These are phyloP conservation scores for Erythrolamprus reginae DNA, from an alignment of 2,113 vertebrate genomes.

Conservation along the genomic window DNA sequence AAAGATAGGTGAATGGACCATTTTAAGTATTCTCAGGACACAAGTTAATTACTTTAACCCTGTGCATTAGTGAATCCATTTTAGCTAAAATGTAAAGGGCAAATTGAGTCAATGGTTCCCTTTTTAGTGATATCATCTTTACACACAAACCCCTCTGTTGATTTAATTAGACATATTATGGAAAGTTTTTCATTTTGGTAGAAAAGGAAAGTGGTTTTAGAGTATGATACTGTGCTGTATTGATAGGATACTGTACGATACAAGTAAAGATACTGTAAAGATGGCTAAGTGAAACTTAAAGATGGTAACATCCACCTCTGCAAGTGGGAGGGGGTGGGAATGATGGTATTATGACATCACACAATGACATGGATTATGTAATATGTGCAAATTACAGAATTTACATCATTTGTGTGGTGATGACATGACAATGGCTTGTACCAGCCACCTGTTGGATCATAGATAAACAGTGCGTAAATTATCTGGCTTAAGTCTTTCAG, in stretches of 20 bases:
- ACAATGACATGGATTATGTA: not conserved
- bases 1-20: not conserved
- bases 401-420: not conserved
- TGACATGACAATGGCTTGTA: not conserved
- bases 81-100: not conserved
- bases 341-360: not conserved
- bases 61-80: not conserved
- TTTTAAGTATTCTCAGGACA: not conserved
- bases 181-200: not conserved
- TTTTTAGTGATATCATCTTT: not conserved
- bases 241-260: too few species aligned
- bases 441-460: not conserved
- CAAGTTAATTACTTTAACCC: not conserved
- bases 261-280: too few species aligned
- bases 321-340: not conserved
- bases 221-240: too few species aligned
- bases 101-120: not conserved
- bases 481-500: not conserved
- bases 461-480: not conserved
- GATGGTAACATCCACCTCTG: not conserved
- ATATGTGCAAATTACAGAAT: not conserved
- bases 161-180: not conserved
- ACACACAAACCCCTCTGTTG: not conserved
- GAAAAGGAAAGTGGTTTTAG: not conserved
- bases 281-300: not conserved